A percentile compares a stretch with the other conserved stretches of the same genome.
These are phyloP conservation scores for Lasioglossum villosulum DNA, from an alignment of 2,888 invertebrate species.

Conservation along the genomic window DNA sequence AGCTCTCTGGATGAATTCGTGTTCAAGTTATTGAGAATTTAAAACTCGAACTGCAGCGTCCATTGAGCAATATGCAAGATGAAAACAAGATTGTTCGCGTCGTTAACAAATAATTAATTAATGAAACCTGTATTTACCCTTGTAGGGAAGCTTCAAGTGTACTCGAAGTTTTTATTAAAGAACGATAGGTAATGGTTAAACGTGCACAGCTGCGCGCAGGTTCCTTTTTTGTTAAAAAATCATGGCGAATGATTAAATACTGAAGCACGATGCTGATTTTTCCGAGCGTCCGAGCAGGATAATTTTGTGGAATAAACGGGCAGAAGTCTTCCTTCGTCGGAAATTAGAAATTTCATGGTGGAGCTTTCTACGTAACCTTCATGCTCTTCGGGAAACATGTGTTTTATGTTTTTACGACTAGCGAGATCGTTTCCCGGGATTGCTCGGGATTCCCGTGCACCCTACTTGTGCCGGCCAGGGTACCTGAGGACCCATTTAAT, in stretches of 20 bases:
- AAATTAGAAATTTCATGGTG: constrained; percentile 5
- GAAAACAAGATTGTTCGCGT: neutral
- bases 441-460: constrained; percentile 11
- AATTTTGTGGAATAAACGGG: neutral
- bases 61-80: neutral
- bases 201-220: neutral
- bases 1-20: neutral
- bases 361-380: neutral
- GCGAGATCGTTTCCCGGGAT: constrained; percentile 3
- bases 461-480: neutral
- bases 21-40: neutral
- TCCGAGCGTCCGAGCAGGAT: neutral
- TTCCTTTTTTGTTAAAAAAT: neutral
- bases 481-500: constrained; percentile 8
- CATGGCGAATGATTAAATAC: neutral
- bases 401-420: constrained; percentile 18
- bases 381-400: constrained; percentile 3
- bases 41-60: neutral
- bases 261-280: neutral
- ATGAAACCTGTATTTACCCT: too few species aligned
- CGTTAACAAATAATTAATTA: too few species aligned
- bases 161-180: neutral
- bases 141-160: too few species aligned
- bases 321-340: neutral
- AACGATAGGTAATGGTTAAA: neutral